Evolutionary conservation across 2,113 vertebrate species (phyloP).

Genomic region (Oriolus oriolus): DNA sequence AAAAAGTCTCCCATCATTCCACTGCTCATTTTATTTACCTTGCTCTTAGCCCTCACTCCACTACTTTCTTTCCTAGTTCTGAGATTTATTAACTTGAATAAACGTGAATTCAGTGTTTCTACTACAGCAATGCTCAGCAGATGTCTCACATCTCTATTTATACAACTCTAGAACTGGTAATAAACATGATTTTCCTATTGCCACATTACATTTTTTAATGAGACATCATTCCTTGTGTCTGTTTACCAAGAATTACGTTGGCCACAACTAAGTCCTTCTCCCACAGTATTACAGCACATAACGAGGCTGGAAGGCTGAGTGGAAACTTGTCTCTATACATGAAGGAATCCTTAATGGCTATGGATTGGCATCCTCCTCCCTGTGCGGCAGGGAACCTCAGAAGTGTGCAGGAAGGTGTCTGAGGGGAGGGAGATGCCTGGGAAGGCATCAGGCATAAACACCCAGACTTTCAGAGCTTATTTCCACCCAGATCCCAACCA

Average conservation of each 20-base stretch:
- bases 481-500: not conserved
- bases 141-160: conserved; percentile 47
- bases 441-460: not conserved
- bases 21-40: not conserved
- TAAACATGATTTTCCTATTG: conserved; percentile 42
- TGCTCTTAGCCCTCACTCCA: not conserved
- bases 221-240: conserved; percentile 15
- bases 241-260: not conserved
- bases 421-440: not conserved
- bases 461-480: not conserved
- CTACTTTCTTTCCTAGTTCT: not conserved
- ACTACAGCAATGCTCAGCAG: conserved; percentile 1
- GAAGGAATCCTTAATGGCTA: not conserved
- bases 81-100: not conserved
- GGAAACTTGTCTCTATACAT: not conserved
- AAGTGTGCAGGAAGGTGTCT: not conserved
- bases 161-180: conserved; percentile 29
- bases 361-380: not conserved
- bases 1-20: not conserved
- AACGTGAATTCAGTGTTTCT: not conserved
- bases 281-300: not conserved
- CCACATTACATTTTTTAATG: conserved; percentile 22
- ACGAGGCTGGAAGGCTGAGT: not conserved
- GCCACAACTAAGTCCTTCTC: not conserved
- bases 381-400: not conserved